A percentile compares a stretch with the other conserved stretches of the same genome.
Evolutionary conservation across 2,113 vertebrate species (phyloP).

Genomic region (Cryptoleucopteryx plumbea): DNA sequence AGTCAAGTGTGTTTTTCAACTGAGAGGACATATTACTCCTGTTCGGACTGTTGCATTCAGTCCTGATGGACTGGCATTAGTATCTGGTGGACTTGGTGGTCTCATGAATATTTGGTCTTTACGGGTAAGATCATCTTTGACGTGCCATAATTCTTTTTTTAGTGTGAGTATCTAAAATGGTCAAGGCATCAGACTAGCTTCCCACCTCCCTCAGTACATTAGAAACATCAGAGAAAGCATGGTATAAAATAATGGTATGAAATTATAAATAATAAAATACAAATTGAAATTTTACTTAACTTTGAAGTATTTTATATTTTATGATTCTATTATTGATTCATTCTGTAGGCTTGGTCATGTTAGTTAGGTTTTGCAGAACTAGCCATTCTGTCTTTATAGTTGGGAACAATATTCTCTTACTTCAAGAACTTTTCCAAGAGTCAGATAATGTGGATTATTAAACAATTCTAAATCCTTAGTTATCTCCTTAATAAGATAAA

Average conservation of each 20-base stretch:
- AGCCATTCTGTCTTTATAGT: not conserved
- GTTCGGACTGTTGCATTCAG: slow-evolving; percentile 90
- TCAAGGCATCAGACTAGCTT: not conserved
- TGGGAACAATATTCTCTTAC: not conserved
- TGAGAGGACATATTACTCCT: slow-evolving; percentile 93
- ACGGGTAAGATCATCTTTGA: slow-evolving; percentile 74
- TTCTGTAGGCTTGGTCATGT: not conserved
- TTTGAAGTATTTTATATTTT: not conserved
- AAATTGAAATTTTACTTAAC: not conserved
- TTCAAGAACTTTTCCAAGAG: not conserved
- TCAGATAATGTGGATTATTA: not conserved
- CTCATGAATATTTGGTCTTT: slow-evolving; percentile 98
- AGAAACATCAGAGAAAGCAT: not conserved
- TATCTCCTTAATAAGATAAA: not conserved
- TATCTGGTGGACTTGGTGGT: slow-evolving; percentile 92
- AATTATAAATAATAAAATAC: not conserved
- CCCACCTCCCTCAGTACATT: not conserved
- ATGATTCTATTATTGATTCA: not conserved
- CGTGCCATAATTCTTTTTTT: not conserved
- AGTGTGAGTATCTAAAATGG: not conserved
- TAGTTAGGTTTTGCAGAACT: not conserved
- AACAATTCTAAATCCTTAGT: not conserved
- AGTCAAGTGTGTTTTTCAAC: slow-evolving; percentile 83
- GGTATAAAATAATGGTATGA: not conserved
- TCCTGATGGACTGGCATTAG: slow-evolving; percentile 88